Evolutionary conservation across 2,888 invertebrate species (phyloP).

Genomic region (Petrophora chlorosata): DNA sequence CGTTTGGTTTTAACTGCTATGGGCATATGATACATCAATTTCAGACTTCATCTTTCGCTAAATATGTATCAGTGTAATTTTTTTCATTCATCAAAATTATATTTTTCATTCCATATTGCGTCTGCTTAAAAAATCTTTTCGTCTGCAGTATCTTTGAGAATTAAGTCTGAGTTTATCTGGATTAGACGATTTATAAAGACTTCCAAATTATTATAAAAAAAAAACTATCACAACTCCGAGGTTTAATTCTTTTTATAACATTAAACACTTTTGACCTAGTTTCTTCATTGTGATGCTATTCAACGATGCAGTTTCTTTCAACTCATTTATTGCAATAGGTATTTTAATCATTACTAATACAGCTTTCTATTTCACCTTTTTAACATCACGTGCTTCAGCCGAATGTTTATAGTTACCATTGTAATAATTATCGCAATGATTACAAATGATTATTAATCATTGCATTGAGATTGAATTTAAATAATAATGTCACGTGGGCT

Average conservation of each 20-base stretch:
- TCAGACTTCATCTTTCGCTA: no score
- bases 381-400: conserved; percentile 30
- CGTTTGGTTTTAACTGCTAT: no score
- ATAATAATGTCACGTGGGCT: conserved; percentile 29
- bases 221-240: no score
- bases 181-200: no score
- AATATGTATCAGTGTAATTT: no score
- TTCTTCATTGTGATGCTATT: background rate
- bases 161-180: no score
- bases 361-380: conserved; percentile 37
- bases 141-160: no score
- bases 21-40: no score
- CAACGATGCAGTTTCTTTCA: conserved; percentile 1
- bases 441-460: conserved; percentile 30
- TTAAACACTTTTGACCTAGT: background rate
- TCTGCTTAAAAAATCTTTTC: no score
- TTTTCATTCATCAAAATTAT: no score
- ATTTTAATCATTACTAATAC: conserved; percentile 25
- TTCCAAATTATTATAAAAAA: no score
- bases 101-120: no score
- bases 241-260: background rate
- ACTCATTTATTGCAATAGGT: conserved; percentile 2
- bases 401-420: conserved; percentile 36
- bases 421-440: conserved; percentile 36
- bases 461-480: conserved; percentile 27